These are phyloP conservation scores for Isurus oxyrinchus DNA, from an alignment of 2,113 vertebrate genomes.

Conservation along the genomic window DNA sequence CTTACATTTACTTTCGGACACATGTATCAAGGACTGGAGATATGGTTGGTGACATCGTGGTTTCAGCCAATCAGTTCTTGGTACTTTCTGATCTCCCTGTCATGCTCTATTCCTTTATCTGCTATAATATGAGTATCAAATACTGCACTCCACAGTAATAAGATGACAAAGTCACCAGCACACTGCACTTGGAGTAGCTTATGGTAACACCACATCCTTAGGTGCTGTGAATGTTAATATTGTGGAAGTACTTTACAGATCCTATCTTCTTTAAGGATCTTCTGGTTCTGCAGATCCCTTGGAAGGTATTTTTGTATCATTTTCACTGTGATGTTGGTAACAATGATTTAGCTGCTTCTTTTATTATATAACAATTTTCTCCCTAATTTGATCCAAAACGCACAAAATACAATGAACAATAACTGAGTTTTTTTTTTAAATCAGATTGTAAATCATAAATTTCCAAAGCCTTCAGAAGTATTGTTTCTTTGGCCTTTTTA, in stretches of 20 bases:
- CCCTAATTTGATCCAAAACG: not conserved
- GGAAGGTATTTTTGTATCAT: not conserved
- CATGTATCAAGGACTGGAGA: not conserved
- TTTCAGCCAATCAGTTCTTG: not conserved
- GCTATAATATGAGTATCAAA: not conserved
- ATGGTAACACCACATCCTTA: not conserved
- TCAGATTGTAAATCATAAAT: not conserved
- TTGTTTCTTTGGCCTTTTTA: not conserved
- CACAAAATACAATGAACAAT: not conserved
- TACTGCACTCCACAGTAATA: not conserved
- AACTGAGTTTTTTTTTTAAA: not conserved
- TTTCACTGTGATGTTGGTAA: not conserved
- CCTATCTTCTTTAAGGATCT: not conserved
- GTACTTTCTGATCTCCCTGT: not conserved
- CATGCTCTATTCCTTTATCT: not conserved
- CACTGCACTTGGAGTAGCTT: not conserved
- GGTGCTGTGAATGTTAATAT: not conserved
- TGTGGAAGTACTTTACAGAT: not conserved
- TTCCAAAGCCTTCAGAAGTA: not conserved
- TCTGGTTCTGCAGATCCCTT: not conserved
- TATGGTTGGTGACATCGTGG: not conserved
- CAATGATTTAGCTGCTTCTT: not conserved
- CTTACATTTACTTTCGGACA: not conserved
- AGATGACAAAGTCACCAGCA: not conserved
- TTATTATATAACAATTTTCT: not conserved